These are phyloP conservation scores for Meloidogyne floridensis DNA, from an alignment of 1,140 invertebrate genomes.

Conservation along the genomic window DNA sequence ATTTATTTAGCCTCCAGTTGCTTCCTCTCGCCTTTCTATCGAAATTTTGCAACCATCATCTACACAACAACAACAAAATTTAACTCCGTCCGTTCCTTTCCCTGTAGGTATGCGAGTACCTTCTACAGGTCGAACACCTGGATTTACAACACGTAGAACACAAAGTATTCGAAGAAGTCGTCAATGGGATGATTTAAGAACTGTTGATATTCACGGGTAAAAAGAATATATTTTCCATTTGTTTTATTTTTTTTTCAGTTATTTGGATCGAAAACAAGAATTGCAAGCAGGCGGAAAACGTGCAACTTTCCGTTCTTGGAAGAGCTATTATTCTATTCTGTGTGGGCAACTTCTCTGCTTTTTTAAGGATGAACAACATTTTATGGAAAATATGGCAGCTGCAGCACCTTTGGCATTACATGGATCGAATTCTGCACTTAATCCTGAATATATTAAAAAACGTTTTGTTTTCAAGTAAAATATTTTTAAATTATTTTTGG, in stretches of 20 bases:
- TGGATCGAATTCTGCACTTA: conserved; percentile 60
- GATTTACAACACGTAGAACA: conserved; percentile 86
- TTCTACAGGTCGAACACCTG: conserved; percentile 78
- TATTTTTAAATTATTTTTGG: conserved; percentile 4
- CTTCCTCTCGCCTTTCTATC: not conserved
- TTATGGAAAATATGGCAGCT: conserved; percentile 79
- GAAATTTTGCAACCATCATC: conserved; percentile 7
- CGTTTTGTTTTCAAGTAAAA: conserved; percentile 81
- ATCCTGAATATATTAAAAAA: conserved; percentile 87
- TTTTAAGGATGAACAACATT: conserved; percentile 83
- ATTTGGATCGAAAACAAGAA: conserved; percentile 91
- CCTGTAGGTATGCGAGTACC: conserved; percentile 18
- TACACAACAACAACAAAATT: not conserved
- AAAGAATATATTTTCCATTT: not conserved
- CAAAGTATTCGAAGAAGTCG: conserved; percentile 80
- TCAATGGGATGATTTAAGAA: conserved; percentile 71
- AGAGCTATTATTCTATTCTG: conserved; percentile 87
- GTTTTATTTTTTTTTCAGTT: conserved; percentile 69
- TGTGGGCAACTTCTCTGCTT: conserved; percentile 95
- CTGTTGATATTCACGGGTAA: conserved; percentile 67
- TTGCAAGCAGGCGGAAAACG: conserved; percentile 87
- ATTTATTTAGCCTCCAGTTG: not conserved
- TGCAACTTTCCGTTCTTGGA: conserved; percentile 91
- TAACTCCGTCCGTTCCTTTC: conserved; percentile 1
- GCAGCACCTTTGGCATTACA: conserved; percentile 83